phyloP scores from a whole-genome alignment of 1,140 invertebrate genomes.

The Bombus fervidus region DNA sequence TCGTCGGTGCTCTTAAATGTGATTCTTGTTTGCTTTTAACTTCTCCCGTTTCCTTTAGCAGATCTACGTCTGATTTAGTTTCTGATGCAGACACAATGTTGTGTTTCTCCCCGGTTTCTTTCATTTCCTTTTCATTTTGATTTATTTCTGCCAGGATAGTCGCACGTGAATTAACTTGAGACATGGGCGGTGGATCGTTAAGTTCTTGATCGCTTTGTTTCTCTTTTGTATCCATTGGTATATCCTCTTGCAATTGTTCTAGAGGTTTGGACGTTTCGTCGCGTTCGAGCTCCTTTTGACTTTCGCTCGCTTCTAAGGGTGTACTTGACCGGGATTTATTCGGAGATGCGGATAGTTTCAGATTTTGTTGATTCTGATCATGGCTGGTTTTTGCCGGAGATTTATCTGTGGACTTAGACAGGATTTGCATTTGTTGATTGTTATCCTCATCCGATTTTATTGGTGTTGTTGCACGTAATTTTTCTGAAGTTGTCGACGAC shows the following conservation, averaged over 20 bases:
- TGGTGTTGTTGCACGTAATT: neutral
- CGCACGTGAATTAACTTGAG: neutral
- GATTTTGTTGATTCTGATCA: no score
- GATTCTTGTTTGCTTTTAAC: constrained; percentile 1
- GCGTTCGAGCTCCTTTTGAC: neutral
- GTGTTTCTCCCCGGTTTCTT: neutral
- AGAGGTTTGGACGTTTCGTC: neutral
- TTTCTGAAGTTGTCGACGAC: neutral
- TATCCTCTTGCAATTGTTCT: neutral
- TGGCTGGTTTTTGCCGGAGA: neutral
- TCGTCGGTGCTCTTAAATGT: neutral
- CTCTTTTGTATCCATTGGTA: neutral
- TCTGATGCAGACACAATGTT: neutral
- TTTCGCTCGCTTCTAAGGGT: neutral
- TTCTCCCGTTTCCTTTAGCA: neutral
- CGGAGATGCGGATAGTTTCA: neutral
- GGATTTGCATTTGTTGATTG: neutral
- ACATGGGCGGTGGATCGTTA: neutral
- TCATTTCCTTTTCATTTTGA: neutral
- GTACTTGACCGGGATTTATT: constrained; percentile 24
- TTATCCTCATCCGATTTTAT: neutral
- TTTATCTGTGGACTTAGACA: constrained; percentile 17
- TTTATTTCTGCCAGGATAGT: neutral
- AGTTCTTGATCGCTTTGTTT: neutral
- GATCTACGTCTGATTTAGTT: constrained; percentile 5